A percentile compares a stretch with the other conserved stretches of the same genome.
Conservation (phyloP, 1,140 invertebrate species). For the Drosophila trapezifrons region DNA sequence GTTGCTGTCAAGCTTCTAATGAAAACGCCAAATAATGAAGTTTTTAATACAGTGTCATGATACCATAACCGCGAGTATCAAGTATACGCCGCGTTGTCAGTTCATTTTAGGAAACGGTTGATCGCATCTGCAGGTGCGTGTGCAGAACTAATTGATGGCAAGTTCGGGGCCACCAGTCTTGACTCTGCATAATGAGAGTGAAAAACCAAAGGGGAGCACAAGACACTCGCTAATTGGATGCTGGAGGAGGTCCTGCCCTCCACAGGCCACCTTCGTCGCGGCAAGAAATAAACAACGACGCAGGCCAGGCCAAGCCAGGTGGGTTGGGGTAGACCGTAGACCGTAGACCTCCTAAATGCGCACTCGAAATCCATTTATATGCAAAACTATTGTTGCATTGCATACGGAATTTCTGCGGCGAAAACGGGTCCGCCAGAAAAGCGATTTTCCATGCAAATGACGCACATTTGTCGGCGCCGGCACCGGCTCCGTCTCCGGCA, state of each 20-base stretch:
- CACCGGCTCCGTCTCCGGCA: neutral
- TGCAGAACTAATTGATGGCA: conserved; percentile 38
- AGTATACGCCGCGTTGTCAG: conserved; percentile 50
- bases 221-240: conserved; percentile 53
- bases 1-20: too few species aligned
- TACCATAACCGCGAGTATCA: conserved; percentile 17
- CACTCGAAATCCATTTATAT: conserved; percentile 83
- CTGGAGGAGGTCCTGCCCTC: conserved; percentile 31
- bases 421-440: conserved; percentile 42
- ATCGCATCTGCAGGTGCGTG: conserved; percentile 3
- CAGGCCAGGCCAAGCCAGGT: conserved; percentile 33
- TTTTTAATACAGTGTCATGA: too few species aligned
- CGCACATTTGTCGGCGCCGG: conserved; percentile 70
- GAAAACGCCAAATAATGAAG: too few species aligned
- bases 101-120: conserved; percentile 15
- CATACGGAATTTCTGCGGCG: conserved; percentile 74
- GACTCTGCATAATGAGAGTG: conserved; percentile 62
- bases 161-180: conserved; percentile 18
- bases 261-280: conserved; percentile 33
- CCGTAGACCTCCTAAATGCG: conserved; percentile 72
- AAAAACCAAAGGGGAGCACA: conserved; percentile 51
- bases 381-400: conserved; percentile 84
- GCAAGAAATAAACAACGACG: conserved; percentile 67
- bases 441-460: conserved; percentile 81
- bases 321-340: conserved; percentile 33